Evolutionary conservation across 2,888 invertebrate species (phyloP), one percentile per base, ranked within the genome.

Genomic region (Zhuqinia jingwanae): DNA sequence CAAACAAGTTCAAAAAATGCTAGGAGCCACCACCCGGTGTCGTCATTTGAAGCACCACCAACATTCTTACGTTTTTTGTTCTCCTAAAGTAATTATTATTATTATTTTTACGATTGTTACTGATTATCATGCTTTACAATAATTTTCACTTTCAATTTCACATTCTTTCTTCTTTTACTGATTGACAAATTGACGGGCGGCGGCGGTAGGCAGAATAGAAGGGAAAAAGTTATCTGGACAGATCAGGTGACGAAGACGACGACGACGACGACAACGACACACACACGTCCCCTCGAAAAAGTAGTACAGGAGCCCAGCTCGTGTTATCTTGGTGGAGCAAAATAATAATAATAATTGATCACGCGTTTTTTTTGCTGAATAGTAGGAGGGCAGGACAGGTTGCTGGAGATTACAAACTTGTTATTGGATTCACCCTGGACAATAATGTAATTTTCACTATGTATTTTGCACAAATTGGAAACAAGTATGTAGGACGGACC

Each of bases 1-100:
- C 27, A 27, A 60, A n/a, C n/a, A n/a, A 27, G 27, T 60, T 27
- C 36, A n/a, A 50, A n/a, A 1, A 79, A 79, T 50, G 80, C 80
- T 80, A 80, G 68, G 80, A 80, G 13, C 68, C 68, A 68, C 70
- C 80, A n/a, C n/a, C n/a, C n/a, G n/a, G n/a, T 50, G 53, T 50
- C 68, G 70, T 80, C 58, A 56, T 53, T 15, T 80, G 27, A 36
- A 80, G 68, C 80, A 70, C 30, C 80, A 80, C 68, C 68, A n/a
- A n/a, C n/a, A 50, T 68, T 68, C 53, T 68, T n/a, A 11, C 0
- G 22, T 45, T 22, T 10, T 68, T 68, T 36, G n/a, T 20, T 45
- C 15, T 22, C 17, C 13, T 68, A 45, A 68, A 68, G 22, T 68
- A 45, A 17, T 68, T 20, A 17, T n/a, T 27, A 60, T n/a, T 27